Evolutionary conservation across 2,888 invertebrate genomes (phyloP).

Genomic region (Taenaris catops): DNA sequence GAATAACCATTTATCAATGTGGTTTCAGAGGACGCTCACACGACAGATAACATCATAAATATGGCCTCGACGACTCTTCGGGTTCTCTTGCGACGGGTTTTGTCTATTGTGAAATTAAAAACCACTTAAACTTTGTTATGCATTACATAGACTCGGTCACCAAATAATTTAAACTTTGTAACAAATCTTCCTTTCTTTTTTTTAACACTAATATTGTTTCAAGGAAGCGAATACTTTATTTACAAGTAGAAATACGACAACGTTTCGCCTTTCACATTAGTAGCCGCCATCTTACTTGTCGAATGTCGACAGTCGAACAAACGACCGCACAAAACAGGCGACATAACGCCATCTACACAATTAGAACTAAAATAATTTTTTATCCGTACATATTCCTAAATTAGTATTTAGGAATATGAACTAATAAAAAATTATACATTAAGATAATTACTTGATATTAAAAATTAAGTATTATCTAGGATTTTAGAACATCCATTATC

Average conservation of each 20-base stretch:
- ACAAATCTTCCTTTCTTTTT: conserved; percentile 38
- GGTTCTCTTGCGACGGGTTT: conserved; percentile 75
- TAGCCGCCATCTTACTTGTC: conserved; percentile 82
- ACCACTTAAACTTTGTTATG: conserved; percentile 48
- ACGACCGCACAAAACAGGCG: conserved; percentile 81
- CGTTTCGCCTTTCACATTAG: conserved; percentile 84
- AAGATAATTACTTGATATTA: too few species aligned
- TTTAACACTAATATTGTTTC: conserved; percentile 41
- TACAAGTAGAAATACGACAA: conserved; percentile 74
- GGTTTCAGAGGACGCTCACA: conserved; percentile 74
- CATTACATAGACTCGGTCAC: conserved; percentile 50
- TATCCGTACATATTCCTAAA: too few species aligned
- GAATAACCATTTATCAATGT: conserved; percentile 64
- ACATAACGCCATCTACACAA: conserved; percentile 82
- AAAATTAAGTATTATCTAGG: too few species aligned
- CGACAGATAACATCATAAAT: conserved; percentile 82
- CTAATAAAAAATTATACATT: too few species aligned
- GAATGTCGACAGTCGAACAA: conserved; percentile 73
- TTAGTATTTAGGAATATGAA: too few species aligned
- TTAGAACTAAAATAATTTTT: too few species aligned
- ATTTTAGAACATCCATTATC: too few species aligned
- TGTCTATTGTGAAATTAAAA: conserved; percentile 74
- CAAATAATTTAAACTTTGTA: conserved; percentile 45
- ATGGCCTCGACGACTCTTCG: conserved; percentile 80
- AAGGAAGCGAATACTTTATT: conserved; percentile 65